Evolutionary conservation across 2,888 invertebrate genomes (phyloP), one percentile per base, ranked within the genome.

Genomic region (Drosophila siamana): DNA sequence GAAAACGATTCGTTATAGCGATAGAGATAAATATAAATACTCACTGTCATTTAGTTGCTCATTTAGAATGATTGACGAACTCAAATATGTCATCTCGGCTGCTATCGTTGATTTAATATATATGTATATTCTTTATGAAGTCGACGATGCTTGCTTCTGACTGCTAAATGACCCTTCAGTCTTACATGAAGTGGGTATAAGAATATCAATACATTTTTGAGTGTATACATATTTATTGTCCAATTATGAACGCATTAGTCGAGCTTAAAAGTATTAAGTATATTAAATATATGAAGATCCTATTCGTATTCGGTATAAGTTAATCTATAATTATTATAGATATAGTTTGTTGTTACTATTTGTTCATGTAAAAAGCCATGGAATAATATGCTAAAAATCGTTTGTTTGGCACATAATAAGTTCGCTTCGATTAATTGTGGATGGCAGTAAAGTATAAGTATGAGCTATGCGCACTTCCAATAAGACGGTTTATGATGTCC

Each of bases 151-250:
- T n/a, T n/a, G n/a, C n/a, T n/a, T n/a, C n/a, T n/a, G n/a, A n/a
- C n/a, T n/a, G n/a, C n/a, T n/a, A n/a, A n/a, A n/a, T n/a, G 19
- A 1, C 19, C 19, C 19, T 19, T 19, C 19, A 2, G 3, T 1
- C 19, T 3, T 3, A 19, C 2, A 3, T 19, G 19, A 2, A 19
- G 19, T 3, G 19, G 19, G 19, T 19, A 2, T 19, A 3, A 2
- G 3, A 19, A 19, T 19, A 19, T 1, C 19, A 19, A 1, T 19
- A 2, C 19, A 19, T 1, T 19, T 19, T 19, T 26, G 6, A 19
- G 41, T 68, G 56, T 73, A 72, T 59, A 69, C 43, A 56, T 64
- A 73, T 82, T 86, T 82, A 86, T 86, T 82, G 81, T 78, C 68
- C 76, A 81, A 62, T 76, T 61, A 68, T 68, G 75, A 81, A 81